Evolutionary conservation across 2,113 vertebrate genomes (phyloP).

Genomic region (Camarhynchus parvulus): DNA sequence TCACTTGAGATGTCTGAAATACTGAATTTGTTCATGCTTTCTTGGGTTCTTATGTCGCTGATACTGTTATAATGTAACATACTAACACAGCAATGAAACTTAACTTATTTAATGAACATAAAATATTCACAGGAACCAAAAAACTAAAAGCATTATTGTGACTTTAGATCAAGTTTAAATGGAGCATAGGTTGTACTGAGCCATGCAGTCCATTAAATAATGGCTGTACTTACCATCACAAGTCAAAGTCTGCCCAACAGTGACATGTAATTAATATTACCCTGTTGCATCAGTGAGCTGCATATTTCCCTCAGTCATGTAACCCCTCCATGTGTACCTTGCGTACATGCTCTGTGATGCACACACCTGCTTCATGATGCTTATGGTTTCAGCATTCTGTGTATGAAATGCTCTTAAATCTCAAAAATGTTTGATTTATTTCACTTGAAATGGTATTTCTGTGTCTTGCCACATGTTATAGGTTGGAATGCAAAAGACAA

Average conservation of each 20-base stretch:
- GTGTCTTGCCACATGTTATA: not conserved
- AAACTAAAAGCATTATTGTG: not conserved
- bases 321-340: rapidly evolving
- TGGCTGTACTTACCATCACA: not conserved
- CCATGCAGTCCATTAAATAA: not conserved
- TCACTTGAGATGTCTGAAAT: not conserved
- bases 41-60: not conserved
- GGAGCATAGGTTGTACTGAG: not conserved
- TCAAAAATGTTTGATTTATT: not conserved
- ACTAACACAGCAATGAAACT: not conserved
- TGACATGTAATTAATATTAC: not conserved
- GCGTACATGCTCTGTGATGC: not conserved
- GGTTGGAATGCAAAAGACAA: not conserved
- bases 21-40: not conserved
- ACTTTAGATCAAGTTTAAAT: not conserved
- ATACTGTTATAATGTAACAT: not conserved
- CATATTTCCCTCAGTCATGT: not conserved
- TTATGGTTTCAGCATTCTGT: not conserved
- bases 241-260: not conserved
- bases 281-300: not conserved
- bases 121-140: not conserved
- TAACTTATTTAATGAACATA: not conserved
- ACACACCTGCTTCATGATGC: not conserved
- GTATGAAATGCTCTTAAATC: not conserved
- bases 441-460: not conserved